Evolutionary conservation across 2,797 vertebrate species (phyloP).

Genomic region (Dipus sagitta): DNA sequence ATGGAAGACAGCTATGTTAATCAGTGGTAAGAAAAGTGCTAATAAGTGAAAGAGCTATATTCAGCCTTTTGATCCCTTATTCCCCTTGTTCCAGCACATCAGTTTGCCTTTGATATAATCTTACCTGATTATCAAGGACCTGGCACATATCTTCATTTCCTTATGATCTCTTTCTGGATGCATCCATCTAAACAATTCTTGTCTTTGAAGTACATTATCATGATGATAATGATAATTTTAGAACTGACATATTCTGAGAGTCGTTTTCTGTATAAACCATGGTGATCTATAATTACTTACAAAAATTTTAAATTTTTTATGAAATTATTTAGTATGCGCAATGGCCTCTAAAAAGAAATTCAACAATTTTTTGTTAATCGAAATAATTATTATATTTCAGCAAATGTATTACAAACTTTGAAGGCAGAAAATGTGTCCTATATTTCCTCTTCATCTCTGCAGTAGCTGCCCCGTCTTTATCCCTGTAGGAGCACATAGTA

Average conservation of each 20-base stretch:
- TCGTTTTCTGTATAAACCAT: not conserved
- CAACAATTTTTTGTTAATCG: not conserved
- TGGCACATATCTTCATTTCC: constrained; percentile 47
- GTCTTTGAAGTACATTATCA: constrained; percentile 10
- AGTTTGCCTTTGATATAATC: constrained; percentile 32
- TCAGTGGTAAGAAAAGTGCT: constrained; percentile 23
- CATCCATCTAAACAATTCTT: not conserved
- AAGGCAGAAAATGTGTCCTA: not conserved
- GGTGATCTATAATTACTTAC: not conserved
- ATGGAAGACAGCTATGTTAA: not conserved
- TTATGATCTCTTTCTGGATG: constrained; percentile 29
- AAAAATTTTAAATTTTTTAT: constrained; percentile 30
- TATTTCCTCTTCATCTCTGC: not conserved
- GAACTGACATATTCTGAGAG: not conserved
- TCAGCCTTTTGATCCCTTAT: constrained; percentile 44
- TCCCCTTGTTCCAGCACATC: constrained; percentile 48
- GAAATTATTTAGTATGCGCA: not conserved
- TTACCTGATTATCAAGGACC: constrained; percentile 36
- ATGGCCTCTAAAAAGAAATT: not conserved
- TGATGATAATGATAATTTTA: constrained; percentile 11
- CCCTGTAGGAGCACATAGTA: not conserved
- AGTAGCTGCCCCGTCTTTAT: not conserved
- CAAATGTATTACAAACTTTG: not conserved
- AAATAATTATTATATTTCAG: constrained; percentile 34
- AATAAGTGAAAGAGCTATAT: constrained; percentile 1